Evolutionary conservation across 2,888 invertebrate genomes (phyloP), one percentile per base, ranked within the genome.

Genomic region (Euclidia mi): DNA sequence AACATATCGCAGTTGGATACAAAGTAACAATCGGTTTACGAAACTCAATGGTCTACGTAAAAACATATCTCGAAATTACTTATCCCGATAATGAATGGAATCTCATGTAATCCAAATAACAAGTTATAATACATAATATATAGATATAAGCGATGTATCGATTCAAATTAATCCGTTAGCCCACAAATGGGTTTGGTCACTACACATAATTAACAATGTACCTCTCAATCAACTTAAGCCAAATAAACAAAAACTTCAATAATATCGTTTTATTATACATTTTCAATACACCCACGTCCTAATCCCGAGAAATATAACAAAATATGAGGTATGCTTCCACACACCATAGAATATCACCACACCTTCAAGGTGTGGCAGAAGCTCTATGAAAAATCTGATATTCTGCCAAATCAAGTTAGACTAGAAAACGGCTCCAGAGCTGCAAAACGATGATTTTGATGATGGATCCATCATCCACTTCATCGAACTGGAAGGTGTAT

Each of bases 221-320:
- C 32, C 32, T 49, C 57, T 45, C 55, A 60, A 66, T 57, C 49
- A 41, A 58, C 17, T 63, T 62, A 61, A 62, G 56, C 72, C 67
- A 72, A 76, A 72, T 72, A 76, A 72, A 72, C 34, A 35, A 6
- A 12, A 29, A 57, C 52, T 32, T 32, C n/a, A 4, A 14, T 9
- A 15, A 2, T 37, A n/a, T 56, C 49, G 37, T 66, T 65, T 64
- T 50, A 45, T 44, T 31, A 40, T 6, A 2, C 9, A 9, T 7
- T 7, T 6, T 10, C 7, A 6, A 12, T 25, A 18, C 12, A 44
- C 2, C 20, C 6, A 7, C 20, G 7, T 25, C 20, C n/a, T n/a
- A n/a, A n/a, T n/a, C n/a, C n/a, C n/a, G n/a, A n/a, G n/a, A n/a
- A n/a, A n/a, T n/a, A n/a, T n/a, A n/a, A n/a, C n/a, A n/a, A n/a